Evolutionary conservation across 2,113 vertebrate species (phyloP), one percentile per base, ranked within the genome.

Genomic region (Telmatochromis sp.): DNA sequence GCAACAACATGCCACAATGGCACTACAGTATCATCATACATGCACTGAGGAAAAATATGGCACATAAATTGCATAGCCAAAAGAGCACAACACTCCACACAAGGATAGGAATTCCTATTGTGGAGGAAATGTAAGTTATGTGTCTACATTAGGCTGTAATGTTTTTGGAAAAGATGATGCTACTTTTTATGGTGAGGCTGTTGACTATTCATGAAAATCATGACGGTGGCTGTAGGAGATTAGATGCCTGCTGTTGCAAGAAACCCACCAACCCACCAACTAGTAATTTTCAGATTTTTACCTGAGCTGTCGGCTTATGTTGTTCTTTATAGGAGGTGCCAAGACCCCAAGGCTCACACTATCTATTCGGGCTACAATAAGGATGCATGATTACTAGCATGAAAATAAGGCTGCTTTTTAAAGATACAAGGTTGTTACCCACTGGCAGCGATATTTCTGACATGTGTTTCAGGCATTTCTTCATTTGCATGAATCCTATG

Each of bases 131-230:
- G 85, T 92, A 90, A 94, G 90, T 95, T 93, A 95, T 95, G 88
- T 78, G 82, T 94, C 92, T 82, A 92, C 91, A 95, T 95, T 93
- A 95, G 84, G 81, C 84, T 81, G 88, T 93, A 93, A 94, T 94
- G 91, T 86, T 94, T 88, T 90, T 55, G 82, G 85, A 87, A 92
- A 79, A 82, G 88, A 93, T 91, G 88, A 93, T 94, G 85, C 86
- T 87, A 93, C 92, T 89, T 89, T 91, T 94, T 90, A 93, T 87
- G 79, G 75, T 60, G 51, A 87, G 58, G 57, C 82, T 89, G 90
- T 93, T 94, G 93, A 94, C 92, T 94, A 94, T 94, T 92, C 94
- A 95, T 93, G 93, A 88, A 89, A 93, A 94, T 88, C 91, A 92
- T 80, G 85, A 87, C 35, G 57, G 86, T 49, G 88, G 87, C 87